phyloP scores from a whole-genome alignment of 2,113 vertebrate genomes.

The Merops nubicus region DNA sequence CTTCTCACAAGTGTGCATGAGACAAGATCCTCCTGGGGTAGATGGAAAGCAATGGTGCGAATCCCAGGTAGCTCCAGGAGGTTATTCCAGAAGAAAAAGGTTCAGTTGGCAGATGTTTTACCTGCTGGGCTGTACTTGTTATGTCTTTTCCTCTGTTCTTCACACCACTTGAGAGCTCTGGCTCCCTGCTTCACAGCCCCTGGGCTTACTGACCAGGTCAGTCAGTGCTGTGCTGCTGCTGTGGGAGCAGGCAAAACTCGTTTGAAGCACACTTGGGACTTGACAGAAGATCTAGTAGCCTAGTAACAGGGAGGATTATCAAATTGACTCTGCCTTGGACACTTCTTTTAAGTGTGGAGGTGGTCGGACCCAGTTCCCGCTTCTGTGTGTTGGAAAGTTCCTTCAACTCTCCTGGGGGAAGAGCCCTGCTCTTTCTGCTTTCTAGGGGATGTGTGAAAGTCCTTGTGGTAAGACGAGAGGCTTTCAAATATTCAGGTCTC shows the following conservation, averaged over 20 bases:
- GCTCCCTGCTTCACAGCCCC: not conserved
- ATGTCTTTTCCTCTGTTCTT: not conserved
- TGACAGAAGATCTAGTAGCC: not conserved
- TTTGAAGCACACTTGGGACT: not conserved
- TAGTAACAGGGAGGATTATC: not conserved
- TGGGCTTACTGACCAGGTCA: not conserved
- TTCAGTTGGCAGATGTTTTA: not conserved
- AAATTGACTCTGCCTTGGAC: not conserved
- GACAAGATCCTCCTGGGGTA: not conserved
- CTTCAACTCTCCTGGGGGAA: not conserved
- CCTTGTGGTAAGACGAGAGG: fast-evolving
- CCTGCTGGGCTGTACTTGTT: not conserved
- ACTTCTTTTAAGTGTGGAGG: not conserved
- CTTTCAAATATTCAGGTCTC: not conserved
- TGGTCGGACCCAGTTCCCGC: not conserved
- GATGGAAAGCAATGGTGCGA: not conserved
- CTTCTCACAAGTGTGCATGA: not conserved
- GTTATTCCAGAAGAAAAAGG: not conserved
- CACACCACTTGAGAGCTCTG: not conserved
- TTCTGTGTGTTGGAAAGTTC: not conserved
- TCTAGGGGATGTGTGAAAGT: not conserved
- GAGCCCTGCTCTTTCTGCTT: not conserved
- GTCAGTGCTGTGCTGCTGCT: not conserved
- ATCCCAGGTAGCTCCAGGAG: not conserved
- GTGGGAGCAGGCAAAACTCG: not conserved